phyloP scores from a whole-genome alignment of 2,113 vertebrate genomes.

The Odontesthes bonariensis region DNA sequence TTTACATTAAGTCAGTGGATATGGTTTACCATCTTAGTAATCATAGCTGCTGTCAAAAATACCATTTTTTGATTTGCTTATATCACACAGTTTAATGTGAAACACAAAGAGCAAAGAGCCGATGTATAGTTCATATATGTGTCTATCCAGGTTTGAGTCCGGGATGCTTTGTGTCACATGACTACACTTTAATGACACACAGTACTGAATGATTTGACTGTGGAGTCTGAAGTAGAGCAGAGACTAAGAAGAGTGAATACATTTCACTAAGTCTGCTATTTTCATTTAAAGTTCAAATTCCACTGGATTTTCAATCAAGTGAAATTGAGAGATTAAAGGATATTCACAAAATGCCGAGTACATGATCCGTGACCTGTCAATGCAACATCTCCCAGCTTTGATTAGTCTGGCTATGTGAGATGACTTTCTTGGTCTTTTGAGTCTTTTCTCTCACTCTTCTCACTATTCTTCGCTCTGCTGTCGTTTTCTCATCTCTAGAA shows the following conservation, averaged over 20 bases:
- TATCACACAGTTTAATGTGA: no score
- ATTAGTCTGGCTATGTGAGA: conserved; percentile 55
- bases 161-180: no score
- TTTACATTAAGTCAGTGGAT: no score
- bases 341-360: conserved; percentile 65
- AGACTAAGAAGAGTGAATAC: neutral
- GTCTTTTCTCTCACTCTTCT: neutral
- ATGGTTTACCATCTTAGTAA: no score
- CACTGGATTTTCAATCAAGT: conserved; percentile 58
- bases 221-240: neutral
- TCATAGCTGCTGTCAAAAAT: no score
- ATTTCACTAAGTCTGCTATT: conserved; percentile 49
- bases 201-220: neutral
- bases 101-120: no score
- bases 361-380: conserved; percentile 54
- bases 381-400: conserved; percentile 36
- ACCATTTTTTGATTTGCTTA: no score
- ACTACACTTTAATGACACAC: no score
- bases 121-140: no score
- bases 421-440: neutral
- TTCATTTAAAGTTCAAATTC: conserved; percentile 73
- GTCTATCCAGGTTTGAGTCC: no score
- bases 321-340: conserved; percentile 68
- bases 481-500: conserved; percentile 7
- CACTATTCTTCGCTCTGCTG: conserved; percentile 12